Conservation (phyloP, 2,797 vertebrate genomes). For the Allobates femoralis region DNA sequence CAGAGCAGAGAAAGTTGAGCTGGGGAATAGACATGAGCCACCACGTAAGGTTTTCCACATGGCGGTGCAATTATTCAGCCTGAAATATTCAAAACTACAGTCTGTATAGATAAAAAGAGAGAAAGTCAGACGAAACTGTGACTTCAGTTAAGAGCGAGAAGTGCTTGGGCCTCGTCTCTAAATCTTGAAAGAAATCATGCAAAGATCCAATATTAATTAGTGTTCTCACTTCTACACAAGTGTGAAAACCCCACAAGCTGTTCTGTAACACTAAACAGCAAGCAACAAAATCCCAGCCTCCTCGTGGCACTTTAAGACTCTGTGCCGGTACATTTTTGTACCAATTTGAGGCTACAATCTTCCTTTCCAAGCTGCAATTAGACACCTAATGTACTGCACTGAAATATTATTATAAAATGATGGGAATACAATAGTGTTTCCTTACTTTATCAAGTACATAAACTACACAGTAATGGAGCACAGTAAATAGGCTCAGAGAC, state of each 20-base stretch:
- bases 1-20: not conserved
- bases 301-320: slow-evolving; percentile 40
- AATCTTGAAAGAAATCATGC: slow-evolving; percentile 25
- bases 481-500: not conserved
- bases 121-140: not conserved
- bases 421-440: not conserved
- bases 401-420: not conserved
- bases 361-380: not conserved
- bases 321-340: slow-evolving; percentile 33
- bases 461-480: not conserved
- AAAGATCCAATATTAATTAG: slow-evolving; percentile 63
- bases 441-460: not conserved
- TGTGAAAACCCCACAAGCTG: slow-evolving; percentile 54
- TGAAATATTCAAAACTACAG: not conserved
- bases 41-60: slow-evolving; percentile 17
- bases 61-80: slow-evolving; percentile 20
- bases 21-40: not conserved
- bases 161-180: slow-evolving; percentile 23
- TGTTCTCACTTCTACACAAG: slow-evolving; percentile 60
- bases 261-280: slow-evolving; percentile 58
- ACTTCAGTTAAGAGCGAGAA: slow-evolving; percentile 26
- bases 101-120: not conserved
- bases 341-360: not conserved
- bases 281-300: slow-evolving; percentile 60
- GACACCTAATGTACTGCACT: no score